phyloP scores from a whole-genome alignment of 1,140 invertebrate species.

The Sesamia nonagrioides region DNA sequence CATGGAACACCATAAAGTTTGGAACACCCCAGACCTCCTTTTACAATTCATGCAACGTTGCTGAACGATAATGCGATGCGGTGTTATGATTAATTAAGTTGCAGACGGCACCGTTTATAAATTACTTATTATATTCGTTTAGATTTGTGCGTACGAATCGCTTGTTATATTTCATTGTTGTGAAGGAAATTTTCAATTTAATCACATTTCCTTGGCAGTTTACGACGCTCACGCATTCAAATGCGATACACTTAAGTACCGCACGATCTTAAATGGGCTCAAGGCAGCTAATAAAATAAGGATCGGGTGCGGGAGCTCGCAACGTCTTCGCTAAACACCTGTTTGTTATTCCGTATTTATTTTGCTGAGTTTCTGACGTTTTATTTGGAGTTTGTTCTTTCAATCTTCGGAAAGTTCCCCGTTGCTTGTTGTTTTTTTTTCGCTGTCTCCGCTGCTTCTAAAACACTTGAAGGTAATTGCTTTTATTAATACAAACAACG shows the following conservation, averaged over 20 bases:
- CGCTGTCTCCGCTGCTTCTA: not conserved
- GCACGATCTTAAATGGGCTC: conserved; percentile 54
- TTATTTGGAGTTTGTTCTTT: conserved; percentile 41
- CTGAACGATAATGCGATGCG: conserved; percentile 32
- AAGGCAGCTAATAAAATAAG: conserved; percentile 58
- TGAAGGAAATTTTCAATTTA: conserved; percentile 52
- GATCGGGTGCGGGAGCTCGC: conserved; percentile 45
- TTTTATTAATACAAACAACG: conserved; percentile 4
- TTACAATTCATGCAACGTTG: conserved; percentile 41
- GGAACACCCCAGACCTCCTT: not conserved
- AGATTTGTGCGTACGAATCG: conserved; percentile 23
- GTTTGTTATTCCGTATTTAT: conserved; percentile 57
- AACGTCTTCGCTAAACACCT: conserved; percentile 53
- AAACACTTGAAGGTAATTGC: conserved; percentile 1
- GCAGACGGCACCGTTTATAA: conserved; percentile 26
- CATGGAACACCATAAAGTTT: conserved; percentile 13
- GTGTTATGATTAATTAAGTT: conserved; percentile 34
- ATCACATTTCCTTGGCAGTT: conserved; percentile 51
- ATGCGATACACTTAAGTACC: conserved; percentile 52
- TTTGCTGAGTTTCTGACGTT: conserved; percentile 49
- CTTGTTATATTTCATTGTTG: conserved; percentile 39
- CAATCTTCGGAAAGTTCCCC: conserved; percentile 21
- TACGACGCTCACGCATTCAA: conserved; percentile 52
- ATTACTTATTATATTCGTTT: conserved; percentile 33
- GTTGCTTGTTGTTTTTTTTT: conserved; percentile 26